These are phyloP conservation scores for Cyprinodon diabolis DNA, from an alignment of 2,797 vertebrate species.

Conservation along the genomic window DNA sequence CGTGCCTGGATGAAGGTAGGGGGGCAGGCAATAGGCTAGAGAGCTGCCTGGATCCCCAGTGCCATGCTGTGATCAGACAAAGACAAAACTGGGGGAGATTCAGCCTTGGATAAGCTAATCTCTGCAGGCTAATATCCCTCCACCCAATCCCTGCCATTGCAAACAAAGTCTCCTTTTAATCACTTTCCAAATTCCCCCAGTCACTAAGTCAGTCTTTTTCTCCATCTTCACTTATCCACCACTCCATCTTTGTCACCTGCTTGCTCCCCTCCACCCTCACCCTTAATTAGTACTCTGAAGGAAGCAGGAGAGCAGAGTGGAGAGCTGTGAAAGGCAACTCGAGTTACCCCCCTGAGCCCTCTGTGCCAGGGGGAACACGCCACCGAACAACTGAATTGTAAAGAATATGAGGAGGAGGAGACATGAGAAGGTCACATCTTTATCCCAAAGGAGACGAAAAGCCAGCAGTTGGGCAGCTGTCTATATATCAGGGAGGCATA, in stretches of 20 bases:
- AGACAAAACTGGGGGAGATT: constrained; percentile 62
- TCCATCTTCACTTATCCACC: constrained; percentile 26
- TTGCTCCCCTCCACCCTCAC: constrained; percentile 22
- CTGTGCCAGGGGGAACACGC: constrained; percentile 56
- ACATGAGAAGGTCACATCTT: constrained; percentile 55
- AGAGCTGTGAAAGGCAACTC: constrained; percentile 35
- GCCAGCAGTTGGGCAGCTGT: constrained; percentile 56
- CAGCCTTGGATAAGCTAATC: constrained; percentile 55
- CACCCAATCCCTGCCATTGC: constrained; percentile 20
- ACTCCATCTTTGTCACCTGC: constrained; percentile 46
- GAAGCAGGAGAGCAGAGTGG: constrained; percentile 22
- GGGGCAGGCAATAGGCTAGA: constrained; percentile 26
- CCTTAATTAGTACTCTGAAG: constrained; percentile 32
- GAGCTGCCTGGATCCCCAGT: constrained; percentile 47
- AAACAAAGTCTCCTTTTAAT: constrained; percentile 33
- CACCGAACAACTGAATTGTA: constrained; percentile 61
- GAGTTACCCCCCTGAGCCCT: constrained; percentile 62
- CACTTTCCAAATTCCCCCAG: constrained; percentile 15
- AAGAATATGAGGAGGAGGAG: constrained; percentile 52
- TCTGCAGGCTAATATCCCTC: constrained; percentile 33
- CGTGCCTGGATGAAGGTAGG: constrained; percentile 49
- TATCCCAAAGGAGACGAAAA: constrained; percentile 52
- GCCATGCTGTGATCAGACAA: constrained; percentile 72
- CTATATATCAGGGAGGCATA: constrained; percentile 15
- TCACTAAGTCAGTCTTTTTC: constrained; percentile 1